Conservation (phyloP, 2,113 vertebrate species). For the Poicephalus meyeri region DNA sequence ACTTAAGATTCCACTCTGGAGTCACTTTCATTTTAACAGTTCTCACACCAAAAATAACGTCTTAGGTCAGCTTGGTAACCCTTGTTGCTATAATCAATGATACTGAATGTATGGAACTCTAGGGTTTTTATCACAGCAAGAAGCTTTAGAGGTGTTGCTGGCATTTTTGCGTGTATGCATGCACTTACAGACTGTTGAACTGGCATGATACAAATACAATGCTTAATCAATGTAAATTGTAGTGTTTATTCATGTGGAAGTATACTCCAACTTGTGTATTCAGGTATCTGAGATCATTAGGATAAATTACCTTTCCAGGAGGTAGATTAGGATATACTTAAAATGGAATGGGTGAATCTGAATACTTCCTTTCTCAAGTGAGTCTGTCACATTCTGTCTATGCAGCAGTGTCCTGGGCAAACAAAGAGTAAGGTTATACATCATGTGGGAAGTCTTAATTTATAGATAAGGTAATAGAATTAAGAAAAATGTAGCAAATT, state of each 20-base stretch:
- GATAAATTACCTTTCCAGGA: not conserved
- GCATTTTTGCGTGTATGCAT: not conserved
- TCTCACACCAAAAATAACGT: not conserved
- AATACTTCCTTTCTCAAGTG: not conserved
- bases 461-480: not conserved
- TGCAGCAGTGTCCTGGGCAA: not conserved
- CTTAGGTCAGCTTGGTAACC: not conserved
- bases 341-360: not conserved
- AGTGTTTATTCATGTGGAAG: not conserved
- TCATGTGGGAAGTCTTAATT: not conserved
- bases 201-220: not conserved
- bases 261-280: not conserved
- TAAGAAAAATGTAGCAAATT: constrained; percentile 1
- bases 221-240: not conserved
- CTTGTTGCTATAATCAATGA: not conserved
- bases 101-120: not conserved
- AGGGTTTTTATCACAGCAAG: not conserved
- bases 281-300: not conserved
- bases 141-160: not conserved
- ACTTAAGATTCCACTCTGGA: not conserved
- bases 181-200: not conserved
- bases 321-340: not conserved
- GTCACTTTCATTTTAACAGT: not conserved
- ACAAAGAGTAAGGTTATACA: not conserved
- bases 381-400: not conserved